Evolutionary conservation across 1,140 invertebrate species (phyloP), one percentile per base, ranked within the genome.

Genomic region (Brachionus rotundiformis): DNA sequence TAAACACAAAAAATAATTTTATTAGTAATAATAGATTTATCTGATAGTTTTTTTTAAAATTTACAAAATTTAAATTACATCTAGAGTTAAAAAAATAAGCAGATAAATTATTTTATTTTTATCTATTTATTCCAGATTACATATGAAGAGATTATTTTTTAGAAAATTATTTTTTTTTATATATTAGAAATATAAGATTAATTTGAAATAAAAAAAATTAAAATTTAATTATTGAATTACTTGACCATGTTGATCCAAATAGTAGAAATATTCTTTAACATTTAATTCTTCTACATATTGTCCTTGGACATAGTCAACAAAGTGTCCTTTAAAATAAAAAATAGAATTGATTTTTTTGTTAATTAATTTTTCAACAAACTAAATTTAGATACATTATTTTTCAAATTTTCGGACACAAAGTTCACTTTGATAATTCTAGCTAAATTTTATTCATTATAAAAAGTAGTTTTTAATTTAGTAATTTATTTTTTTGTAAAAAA

Each of bases 221-320:
- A 54, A 19, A 19, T 6, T 39, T 2, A 39, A 39, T 10, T 39
- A 54, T 49, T 44, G 54, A 25, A 86, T 88, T 91, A 97, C 95
- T 94, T 96, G 96, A 88, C 96, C 96, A 89, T 98, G 94, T 88
- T 98, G 96, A 90, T 98, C 95, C 82, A 98, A 94, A 85, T 92
- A 98, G 89, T 98, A 98, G 89, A 98, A 98, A 89, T 98, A 98
- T 92, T 98, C 95, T 82, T 95, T 90, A 39, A 94, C 90, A 87
- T 91, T 92, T 25, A 92, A 91, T 85, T 93, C 91, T n/a, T 59
- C 76, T 3, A 11, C n/a, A 59, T 61, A 63, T 27, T 79, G 76
- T 7, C 76, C 76, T 33, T 79, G 76, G 1, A 8, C 6, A 59
- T 79, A 79, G 6, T 73, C 39, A 7, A 27, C 36, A 41, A 2